These are phyloP conservation scores for Paracanthobrama guichenoti DNA, from an alignment of 2,113 vertebrate genomes.

Conservation along the genomic window DNA sequence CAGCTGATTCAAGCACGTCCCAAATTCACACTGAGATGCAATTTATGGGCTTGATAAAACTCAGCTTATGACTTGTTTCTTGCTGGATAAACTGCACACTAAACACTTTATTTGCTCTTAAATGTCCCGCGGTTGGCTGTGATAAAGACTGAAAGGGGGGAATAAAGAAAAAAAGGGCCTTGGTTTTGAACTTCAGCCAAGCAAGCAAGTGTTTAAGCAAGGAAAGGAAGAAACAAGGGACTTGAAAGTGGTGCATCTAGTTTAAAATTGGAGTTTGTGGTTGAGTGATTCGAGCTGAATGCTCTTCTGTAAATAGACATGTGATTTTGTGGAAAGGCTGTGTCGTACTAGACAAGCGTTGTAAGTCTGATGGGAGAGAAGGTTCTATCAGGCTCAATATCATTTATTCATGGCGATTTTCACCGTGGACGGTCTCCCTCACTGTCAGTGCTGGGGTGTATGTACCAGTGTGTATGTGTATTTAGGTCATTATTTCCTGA, in stretches of 20 bases:
- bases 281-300: slow-evolving; percentile 46
- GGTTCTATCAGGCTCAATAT: slow-evolving; percentile 57
- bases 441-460: neutral
- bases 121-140: slow-evolving; percentile 61
- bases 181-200: neutral
- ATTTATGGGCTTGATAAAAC: slow-evolving; percentile 72
- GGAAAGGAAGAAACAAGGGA: slow-evolving; percentile 11
- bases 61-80: slow-evolving; percentile 64
- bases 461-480: slow-evolving; percentile 28
- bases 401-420: slow-evolving; percentile 60
- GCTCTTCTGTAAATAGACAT: slow-evolving; percentile 47
- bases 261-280: slow-evolving; percentile 48
- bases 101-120: slow-evolving; percentile 69
- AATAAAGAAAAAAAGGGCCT: neutral
- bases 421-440: slow-evolving; percentile 36
- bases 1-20: slow-evolving; percentile 62
- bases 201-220: slow-evolving; percentile 14
- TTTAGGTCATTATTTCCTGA: neutral
- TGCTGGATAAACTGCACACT: slow-evolving; percentile 63
- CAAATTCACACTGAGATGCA: slow-evolving; percentile 65
- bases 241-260: slow-evolving; percentile 28
- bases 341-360: slow-evolving; percentile 36
- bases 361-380: slow-evolving; percentile 28
- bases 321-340: slow-evolving; percentile 36
- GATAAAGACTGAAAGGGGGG: slow-evolving; percentile 6